These are phyloP conservation scores for Cataglyphis cursor DNA, from an alignment of 2,888 invertebrate genomes.

Conservation along the genomic window DNA sequence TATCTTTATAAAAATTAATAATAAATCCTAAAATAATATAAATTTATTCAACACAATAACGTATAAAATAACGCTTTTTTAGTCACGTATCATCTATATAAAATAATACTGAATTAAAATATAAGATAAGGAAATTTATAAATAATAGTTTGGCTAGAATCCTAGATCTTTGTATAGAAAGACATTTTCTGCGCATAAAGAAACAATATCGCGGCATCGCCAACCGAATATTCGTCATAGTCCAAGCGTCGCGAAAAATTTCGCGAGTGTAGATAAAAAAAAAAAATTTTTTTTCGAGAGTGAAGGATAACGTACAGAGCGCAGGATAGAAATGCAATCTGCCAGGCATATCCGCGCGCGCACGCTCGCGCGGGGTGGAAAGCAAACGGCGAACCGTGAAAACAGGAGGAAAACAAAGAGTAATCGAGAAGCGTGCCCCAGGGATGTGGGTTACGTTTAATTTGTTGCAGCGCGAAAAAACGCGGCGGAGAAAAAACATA, in stretches of 20 bases:
- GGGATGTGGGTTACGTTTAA: slow-evolving; percentile 75
- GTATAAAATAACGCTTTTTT: background rate
- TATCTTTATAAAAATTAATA: background rate
- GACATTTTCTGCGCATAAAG: slow-evolving; percentile 38
- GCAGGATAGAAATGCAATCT: slow-evolving; percentile 73
- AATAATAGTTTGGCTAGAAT: background rate
- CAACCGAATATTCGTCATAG: slow-evolving; percentile 26
- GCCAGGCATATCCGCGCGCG: slow-evolving; percentile 60
- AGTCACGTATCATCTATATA: background rate
- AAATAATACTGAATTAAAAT: background rate
- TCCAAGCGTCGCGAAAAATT: slow-evolving; percentile 61
- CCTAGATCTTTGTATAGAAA: background rate
- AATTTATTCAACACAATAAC: background rate
- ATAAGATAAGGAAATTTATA: background rate
- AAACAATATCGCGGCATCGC: slow-evolving; percentile 18
- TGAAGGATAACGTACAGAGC: slow-evolving; percentile 59
- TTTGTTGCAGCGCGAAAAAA: slow-evolving; percentile 72
- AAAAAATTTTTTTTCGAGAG: slow-evolving; percentile 40
- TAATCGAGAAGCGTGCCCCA: slow-evolving; percentile 75
- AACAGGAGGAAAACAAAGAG: slow-evolving; percentile 73
- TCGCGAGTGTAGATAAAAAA: slow-evolving; percentile 63
- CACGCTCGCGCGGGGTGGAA: slow-evolving; percentile 50
- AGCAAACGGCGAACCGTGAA: slow-evolving; percentile 63
- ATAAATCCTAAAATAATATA: background rate
- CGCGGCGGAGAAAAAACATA: slow-evolving; percentile 41